These are phyloP conservation scores for Ctenoplectra terminalis DNA, from an alignment of 1,140 invertebrate species.

Conservation along the genomic window DNA sequence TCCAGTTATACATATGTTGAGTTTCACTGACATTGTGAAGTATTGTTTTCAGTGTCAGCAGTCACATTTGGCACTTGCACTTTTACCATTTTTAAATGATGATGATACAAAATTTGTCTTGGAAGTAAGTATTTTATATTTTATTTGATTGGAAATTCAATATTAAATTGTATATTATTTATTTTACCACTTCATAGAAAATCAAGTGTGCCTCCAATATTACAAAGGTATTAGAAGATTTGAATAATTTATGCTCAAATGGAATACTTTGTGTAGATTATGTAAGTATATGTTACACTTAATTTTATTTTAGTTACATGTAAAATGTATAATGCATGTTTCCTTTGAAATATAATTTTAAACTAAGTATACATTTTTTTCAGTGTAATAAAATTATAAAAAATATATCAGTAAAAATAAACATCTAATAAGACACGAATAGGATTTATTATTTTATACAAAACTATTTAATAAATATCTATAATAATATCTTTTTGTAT, in stretches of 20 bases:
- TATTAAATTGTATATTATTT: conserved; percentile 11
- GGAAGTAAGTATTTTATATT: conserved; percentile 59
- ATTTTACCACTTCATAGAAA: conserved; percentile 1
- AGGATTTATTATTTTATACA: conserved; percentile 26
- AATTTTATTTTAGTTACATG: background rate
- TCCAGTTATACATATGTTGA: conserved; percentile 71
- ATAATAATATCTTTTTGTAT: background rate
- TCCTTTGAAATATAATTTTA: background rate
- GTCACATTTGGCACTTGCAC: conserved; percentile 70
- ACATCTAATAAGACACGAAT: background rate
- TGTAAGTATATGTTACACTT: conserved; percentile 53
- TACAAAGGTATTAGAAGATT: conserved; percentile 42
- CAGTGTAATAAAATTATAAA: conserved; percentile 51
- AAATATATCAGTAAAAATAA: background rate
- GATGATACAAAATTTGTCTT: conserved; percentile 60
- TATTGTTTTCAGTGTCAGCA: conserved; percentile 70
- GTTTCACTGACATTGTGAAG: conserved; percentile 66
- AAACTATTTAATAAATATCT: conserved; percentile 9
- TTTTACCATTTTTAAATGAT: conserved; percentile 73
- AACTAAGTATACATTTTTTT: conserved; percentile 18
- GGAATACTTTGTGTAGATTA: conserved; percentile 61
- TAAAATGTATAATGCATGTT: background rate
- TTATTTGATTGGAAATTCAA: background rate
- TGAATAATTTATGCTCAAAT: conserved; percentile 57
- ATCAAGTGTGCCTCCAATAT: conserved; percentile 27